phyloP scores from a whole-genome alignment of 1,140 invertebrate genomes.

The Heliconius congener region DNA sequence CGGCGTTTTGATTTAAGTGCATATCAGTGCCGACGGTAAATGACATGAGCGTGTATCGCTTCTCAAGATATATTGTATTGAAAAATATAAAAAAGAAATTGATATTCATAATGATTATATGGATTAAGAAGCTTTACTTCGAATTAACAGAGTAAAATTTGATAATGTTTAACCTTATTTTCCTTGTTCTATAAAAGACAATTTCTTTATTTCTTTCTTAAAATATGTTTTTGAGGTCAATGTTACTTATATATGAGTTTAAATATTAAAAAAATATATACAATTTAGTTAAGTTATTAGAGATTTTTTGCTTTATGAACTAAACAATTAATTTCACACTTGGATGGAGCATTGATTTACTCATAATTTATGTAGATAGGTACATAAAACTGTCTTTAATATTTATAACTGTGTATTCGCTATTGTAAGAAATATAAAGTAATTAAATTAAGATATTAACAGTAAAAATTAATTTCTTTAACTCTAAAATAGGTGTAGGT shows the following conservation, averaged over 20 bases:
- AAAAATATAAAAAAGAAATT: neutral
- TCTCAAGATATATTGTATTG: neutral
- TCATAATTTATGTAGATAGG: neutral
- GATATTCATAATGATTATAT: neutral
- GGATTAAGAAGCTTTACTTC: neutral
- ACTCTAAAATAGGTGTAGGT: neutral
- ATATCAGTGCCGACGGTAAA: constrained; percentile 31
- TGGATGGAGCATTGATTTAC: neutral
- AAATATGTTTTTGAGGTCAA: neutral
- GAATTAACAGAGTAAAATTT: neutral
- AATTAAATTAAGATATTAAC: neutral
- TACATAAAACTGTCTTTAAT: constrained; percentile 1
- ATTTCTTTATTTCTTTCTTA: neutral
- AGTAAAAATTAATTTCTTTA: too few relatives aligned
- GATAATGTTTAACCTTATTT: neutral
- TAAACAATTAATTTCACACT: constrained; percentile 8
- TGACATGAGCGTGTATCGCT: neutral
- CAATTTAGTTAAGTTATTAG: neutral
- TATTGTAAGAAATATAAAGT: neutral
- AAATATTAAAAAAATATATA: neutral
- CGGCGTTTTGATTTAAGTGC: constrained; percentile 21
- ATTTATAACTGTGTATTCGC: neutral
- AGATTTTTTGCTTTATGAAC: neutral
- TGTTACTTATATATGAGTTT: neutral
- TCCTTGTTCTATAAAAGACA: neutral